Conservation (phyloP, 2,797 vertebrate species). For the Takifugu ocellatus region DNA sequence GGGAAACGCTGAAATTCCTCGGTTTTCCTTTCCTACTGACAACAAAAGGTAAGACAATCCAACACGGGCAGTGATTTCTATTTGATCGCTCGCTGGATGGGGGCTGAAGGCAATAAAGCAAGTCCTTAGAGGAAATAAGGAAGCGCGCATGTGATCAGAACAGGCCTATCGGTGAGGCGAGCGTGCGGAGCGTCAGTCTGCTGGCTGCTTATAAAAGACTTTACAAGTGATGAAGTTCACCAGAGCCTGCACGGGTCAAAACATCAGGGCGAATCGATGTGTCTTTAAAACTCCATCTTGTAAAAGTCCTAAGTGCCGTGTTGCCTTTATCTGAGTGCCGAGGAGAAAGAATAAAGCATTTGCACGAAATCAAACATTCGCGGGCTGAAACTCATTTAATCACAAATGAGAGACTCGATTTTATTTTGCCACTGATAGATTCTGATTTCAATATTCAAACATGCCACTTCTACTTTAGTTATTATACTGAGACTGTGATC, state of each 20-base stretch:
- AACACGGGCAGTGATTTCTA: constrained; percentile 37
- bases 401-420: too few relatives aligned
- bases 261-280: constrained; percentile 9
- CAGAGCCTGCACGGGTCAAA: constrained; percentile 15
- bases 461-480: too few relatives aligned
- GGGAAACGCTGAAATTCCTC: not conserved
- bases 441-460: too few relatives aligned
- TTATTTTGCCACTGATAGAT: too few relatives aligned
- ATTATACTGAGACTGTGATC: too few relatives aligned
- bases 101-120: constrained; percentile 51
- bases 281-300: not conserved
- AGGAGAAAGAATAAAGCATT: too few relatives aligned
- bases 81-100: constrained; percentile 57
- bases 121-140: constrained; percentile 64
- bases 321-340: too few relatives aligned
- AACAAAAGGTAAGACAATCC: constrained; percentile 23
- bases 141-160: constrained; percentile 75
- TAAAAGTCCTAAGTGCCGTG: too few relatives aligned
- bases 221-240: constrained; percentile 35
- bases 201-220: constrained; percentile 19
- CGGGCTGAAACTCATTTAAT: too few relatives aligned
- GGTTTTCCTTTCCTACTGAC: not conserved
- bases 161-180: constrained; percentile 72
- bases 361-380: too few relatives aligned
- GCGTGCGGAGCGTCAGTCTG: constrained; percentile 62